These are phyloP conservation scores for Pristionchus japonicus DNA, from an alignment of 2,888 invertebrate genomes.

Conservation along the genomic window DNA sequence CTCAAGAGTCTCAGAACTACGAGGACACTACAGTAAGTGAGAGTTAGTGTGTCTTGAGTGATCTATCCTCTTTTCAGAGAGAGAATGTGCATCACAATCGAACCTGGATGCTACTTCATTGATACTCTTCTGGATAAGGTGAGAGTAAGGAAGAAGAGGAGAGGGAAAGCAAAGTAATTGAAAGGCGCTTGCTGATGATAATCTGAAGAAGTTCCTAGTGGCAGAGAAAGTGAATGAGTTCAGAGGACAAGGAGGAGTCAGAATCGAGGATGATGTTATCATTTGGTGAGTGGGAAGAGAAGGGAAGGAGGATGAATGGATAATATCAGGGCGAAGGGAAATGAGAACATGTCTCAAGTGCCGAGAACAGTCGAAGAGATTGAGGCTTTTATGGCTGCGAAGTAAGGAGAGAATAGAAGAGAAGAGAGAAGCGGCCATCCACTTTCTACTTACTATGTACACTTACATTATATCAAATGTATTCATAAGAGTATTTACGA, in stretches of 20 bases:
- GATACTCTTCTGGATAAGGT: conserved; percentile 78
- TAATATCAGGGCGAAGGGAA: conserved; percentile 80
- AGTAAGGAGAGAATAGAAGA: not conserved
- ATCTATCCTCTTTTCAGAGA: too few relatives aligned
- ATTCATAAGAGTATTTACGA: conserved; percentile 1
- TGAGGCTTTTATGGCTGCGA: conserved; percentile 71
- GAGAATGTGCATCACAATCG: conserved; percentile 84
- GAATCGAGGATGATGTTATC: conserved; percentile 95
- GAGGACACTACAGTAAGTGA: conserved; percentile 78
- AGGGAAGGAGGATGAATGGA: not conserved
- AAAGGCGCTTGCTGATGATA: conserved; percentile 84
- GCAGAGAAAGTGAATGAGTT: conserved; percentile 84
- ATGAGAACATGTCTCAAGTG: conserved; percentile 86
- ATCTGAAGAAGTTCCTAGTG: conserved; percentile 85
- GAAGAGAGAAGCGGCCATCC: not conserved
- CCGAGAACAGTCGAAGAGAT: conserved; percentile 84
- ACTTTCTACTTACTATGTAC: not conserved
- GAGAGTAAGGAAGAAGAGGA: conserved; percentile 69
- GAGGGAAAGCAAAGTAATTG: conserved; percentile 74
- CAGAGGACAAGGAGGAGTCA: conserved; percentile 88
- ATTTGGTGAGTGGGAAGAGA: conserved; percentile 80
- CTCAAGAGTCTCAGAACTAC: conserved; percentile 87
- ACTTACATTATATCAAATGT: not conserved
- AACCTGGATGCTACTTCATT: conserved; percentile 98
- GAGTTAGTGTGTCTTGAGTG: not conserved